A percentile compares a stretch with the other conserved stretches of the same genome.
phyloP scores from a whole-genome alignment of 64 coral and sea anemone genomes.

The Platygyra sinensis region DNA sequence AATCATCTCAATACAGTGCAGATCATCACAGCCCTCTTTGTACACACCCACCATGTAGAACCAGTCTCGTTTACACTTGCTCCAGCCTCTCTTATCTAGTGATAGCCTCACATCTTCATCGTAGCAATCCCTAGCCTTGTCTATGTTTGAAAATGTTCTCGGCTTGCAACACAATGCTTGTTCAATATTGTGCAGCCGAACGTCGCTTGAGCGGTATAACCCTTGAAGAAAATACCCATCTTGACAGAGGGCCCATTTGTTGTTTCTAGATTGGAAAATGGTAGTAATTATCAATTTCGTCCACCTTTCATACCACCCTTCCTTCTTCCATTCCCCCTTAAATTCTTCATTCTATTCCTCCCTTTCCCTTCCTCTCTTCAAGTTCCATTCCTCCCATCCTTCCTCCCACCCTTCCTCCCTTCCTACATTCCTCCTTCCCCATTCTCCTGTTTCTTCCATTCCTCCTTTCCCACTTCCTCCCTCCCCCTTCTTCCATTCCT shows the following conservation, averaged over 20 bases:
- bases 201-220: background rate
- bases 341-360: no score
- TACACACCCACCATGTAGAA: background rate
- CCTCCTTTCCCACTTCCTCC: no score
- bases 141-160: background rate
- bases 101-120: background rate
- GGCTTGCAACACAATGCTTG: constrained; percentile 5
- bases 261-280: background rate
- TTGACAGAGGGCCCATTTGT: background rate
- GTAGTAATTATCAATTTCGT: background rate
- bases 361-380: no score
- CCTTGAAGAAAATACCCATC: background rate
- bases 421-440: no score
- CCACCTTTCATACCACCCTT: background rate
- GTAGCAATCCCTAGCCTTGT: background rate
- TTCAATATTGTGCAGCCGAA: background rate
- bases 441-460: no score
- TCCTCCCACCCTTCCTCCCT: no score
- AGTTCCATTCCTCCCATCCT: no score
- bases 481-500: no score
- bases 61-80: background rate
- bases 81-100: background rate
- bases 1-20: constrained; percentile 5
- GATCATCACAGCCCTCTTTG: background rate
- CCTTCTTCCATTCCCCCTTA: no score